Percentiles rank a stretch among this genome's conserved stretches.
Evolutionary conservation across 2,888 invertebrate genomes (phyloP).

Genomic region (Slavum lentiscoides): DNA sequence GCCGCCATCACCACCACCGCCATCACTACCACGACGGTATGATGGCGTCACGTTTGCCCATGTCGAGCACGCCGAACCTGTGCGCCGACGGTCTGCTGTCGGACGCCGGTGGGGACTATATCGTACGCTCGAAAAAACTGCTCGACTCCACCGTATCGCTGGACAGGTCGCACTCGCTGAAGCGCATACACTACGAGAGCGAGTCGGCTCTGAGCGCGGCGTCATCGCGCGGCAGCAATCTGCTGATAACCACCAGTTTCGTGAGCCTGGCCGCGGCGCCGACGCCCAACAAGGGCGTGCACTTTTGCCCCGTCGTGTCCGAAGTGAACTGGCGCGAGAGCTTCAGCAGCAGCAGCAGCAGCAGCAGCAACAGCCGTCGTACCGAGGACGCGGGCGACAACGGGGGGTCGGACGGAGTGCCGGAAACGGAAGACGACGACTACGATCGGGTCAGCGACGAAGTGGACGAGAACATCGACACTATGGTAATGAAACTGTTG

Average conservation of each 20-base stretch:
- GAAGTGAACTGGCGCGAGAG: slow-evolving; percentile 79
- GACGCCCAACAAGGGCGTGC: slow-evolving; percentile 68
- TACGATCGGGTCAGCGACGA: slow-evolving; percentile 16
- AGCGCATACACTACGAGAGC: slow-evolving; percentile 56
- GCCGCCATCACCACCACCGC: neutral
- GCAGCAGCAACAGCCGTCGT: slow-evolving; percentile 27
- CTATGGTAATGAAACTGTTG: slow-evolving; percentile 45
- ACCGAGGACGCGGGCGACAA: slow-evolving; percentile 13
- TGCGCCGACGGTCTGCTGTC: slow-evolving; percentile 54
- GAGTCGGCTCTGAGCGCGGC: slow-evolving; percentile 56
- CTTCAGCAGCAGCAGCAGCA: slow-evolving; percentile 60
- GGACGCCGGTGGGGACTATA: slow-evolving; percentile 31
- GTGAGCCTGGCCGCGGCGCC: slow-evolving; percentile 56
- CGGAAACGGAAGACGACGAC: slow-evolving; percentile 51
- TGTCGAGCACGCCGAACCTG: slow-evolving; percentile 69
- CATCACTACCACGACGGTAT: slow-evolving; percentile 8
- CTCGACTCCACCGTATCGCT: slow-evolving; percentile 55
- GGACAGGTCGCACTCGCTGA: slow-evolving; percentile 56
- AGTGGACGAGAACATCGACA: slow-evolving; percentile 48
- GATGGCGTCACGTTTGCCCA: slow-evolving; percentile 57
- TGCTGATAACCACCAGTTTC: slow-evolving; percentile 58
- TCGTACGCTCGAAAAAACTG: slow-evolving; percentile 37
- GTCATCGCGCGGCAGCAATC: slow-evolving; percentile 57
- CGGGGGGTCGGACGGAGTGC: slow-evolving; percentile 24
- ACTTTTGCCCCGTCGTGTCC: slow-evolving; percentile 78